These are phyloP conservation scores for Phyllotis vaccarum DNA, from an alignment of 2,797 vertebrate genomes.

Conservation along the genomic window DNA sequence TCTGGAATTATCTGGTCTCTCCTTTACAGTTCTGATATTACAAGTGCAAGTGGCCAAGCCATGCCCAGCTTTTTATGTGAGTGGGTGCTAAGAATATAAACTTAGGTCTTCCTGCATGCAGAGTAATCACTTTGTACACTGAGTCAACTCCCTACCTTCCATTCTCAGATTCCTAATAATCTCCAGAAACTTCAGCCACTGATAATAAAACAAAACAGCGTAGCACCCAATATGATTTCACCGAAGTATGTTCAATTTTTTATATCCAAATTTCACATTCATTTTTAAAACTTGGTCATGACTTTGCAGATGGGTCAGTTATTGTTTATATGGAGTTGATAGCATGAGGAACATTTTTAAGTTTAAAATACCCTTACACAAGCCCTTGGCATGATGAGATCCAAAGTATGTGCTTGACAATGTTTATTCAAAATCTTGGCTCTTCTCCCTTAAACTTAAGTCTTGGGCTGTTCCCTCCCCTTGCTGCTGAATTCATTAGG, in stretches of 20 bases:
- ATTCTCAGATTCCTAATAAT: not conserved
- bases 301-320: constrained; percentile 5
- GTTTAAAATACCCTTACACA: constrained; percentile 19
- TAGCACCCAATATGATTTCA: not conserved
- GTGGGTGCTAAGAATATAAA: not conserved
- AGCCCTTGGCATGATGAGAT: constrained; percentile 6
- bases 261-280: not conserved
- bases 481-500: not conserved
- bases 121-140: not conserved
- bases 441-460: constrained; percentile 30
- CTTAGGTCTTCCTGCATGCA: not conserved
- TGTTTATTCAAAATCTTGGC: constrained; percentile 46
- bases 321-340: not conserved
- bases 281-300: not conserved
- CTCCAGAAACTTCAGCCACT: constrained; percentile 42
- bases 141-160: not conserved
- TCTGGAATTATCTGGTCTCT: not conserved
- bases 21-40: not conserved
- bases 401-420: not conserved
- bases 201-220: constrained; percentile 27
- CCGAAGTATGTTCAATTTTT: constrained; percentile 23
- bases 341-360: constrained; percentile 25
- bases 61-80: not conserved
- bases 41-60: not conserved
- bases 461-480: not conserved